Evolutionary conservation across 2,113 vertebrate genomes (phyloP).

Genomic region (Spermophilus dauricus): DNA sequence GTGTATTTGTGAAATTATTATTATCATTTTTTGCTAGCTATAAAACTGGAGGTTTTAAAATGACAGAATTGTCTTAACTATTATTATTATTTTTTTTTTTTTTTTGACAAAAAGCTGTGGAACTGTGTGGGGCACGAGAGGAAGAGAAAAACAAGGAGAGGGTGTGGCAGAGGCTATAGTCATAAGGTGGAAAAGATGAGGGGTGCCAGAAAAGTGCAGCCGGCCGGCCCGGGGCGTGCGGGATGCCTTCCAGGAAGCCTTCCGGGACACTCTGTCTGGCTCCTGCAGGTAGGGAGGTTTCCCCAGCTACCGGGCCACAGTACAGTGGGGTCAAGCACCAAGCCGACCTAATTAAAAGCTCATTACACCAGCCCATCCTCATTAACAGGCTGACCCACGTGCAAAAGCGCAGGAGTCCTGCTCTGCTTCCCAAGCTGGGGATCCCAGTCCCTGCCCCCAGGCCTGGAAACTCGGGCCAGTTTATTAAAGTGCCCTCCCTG

Average conservation of each 20-base stretch:
- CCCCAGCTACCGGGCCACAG: slow-evolving; percentile 75
- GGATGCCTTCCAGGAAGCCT: slow-evolving; percentile 54
- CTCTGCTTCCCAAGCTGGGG: slow-evolving; percentile 83
- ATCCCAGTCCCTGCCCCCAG: slow-evolving; percentile 85
- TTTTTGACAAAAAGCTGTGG: neutral
- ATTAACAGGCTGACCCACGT: slow-evolving; percentile 88
- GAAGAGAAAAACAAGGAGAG: neutral
- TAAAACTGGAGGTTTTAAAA: slow-evolving; percentile 48
- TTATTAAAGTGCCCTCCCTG: slow-evolving; percentile 83
- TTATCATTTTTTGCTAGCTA: slow-evolving; percentile 32
- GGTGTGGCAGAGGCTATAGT: too few relatives aligned
- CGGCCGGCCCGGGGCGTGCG: neutral
- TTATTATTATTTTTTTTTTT: too few relatives aligned
- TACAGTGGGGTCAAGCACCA: slow-evolving; percentile 89
- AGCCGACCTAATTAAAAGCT: slow-evolving; percentile 90
- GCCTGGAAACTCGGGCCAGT: slow-evolving; percentile 84
- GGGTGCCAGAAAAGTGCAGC: neutral
- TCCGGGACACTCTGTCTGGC: slow-evolving; percentile 57
- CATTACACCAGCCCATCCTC: slow-evolving; percentile 88
- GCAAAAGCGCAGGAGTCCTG: slow-evolving; percentile 85
- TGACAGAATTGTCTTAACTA: neutral
- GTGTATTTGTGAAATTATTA: slow-evolving; percentile 26
- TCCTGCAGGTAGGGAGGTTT: slow-evolving; percentile 77
- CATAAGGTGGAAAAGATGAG: too few relatives aligned
- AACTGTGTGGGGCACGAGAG: neutral